Percentiles rank a stretch among this genome's conserved stretches.
Conservation (phyloP, 2,888 invertebrate genomes). For the Hipparchia semele region DNA sequence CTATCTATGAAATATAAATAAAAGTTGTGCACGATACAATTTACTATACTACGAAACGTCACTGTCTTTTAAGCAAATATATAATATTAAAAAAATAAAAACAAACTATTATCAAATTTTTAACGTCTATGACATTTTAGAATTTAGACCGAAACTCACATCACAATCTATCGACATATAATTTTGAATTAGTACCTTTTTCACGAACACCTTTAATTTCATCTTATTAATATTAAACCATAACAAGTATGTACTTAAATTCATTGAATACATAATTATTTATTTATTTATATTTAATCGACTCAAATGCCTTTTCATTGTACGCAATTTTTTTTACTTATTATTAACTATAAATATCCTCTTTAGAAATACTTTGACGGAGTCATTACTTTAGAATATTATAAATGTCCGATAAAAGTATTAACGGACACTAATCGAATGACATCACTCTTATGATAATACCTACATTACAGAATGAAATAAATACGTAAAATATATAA, state of each 20-base stretch:
- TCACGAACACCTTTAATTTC: conserved; percentile 44
- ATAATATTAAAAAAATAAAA: too few species aligned
- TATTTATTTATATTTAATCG: neutral
- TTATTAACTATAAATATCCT: neutral
- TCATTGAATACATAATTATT: neutral
- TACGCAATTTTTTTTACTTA: neutral
- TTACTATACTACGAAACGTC: too few species aligned
- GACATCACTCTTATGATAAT: neutral
- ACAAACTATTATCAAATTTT: conserved; percentile 5
- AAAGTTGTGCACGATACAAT: too few species aligned
- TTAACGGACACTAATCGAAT: neutral
- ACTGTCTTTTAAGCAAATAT: too few species aligned
- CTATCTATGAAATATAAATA: too few species aligned
- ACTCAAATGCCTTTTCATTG: neutral
- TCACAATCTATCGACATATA: conserved; percentile 44
- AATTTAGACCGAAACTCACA: conserved; percentile 42
- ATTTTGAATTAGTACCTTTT: conserved; percentile 46
- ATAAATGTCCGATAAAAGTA: too few species aligned
- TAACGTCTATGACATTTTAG: conserved; percentile 46
- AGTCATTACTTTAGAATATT: neutral
- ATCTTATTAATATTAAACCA: conserved; percentile 36
- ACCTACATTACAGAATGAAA: neutral
- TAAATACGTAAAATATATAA: neutral
- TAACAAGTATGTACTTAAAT: neutral
- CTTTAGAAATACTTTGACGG: neutral